These are phyloP conservation scores for Drosophila murphyi DNA, from an alignment of 1,140 invertebrate species.

Conservation along the genomic window DNA sequence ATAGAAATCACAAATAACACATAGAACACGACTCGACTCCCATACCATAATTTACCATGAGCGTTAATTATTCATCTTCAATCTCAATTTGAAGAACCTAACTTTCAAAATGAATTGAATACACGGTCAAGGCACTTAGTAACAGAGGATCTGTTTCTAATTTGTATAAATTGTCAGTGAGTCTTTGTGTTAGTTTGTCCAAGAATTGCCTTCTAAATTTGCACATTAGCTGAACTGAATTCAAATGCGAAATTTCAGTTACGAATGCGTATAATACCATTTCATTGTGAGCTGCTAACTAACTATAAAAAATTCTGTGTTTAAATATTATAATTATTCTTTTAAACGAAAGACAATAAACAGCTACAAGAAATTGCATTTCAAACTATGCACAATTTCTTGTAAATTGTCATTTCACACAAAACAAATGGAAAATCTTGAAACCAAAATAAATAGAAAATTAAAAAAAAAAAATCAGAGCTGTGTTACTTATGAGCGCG, in stretches of 20 bases:
- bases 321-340: slow-evolving; percentile 19
- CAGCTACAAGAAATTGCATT: slow-evolving; percentile 29
- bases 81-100: slow-evolving; percentile 8
- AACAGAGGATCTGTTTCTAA: slow-evolving; percentile 35
- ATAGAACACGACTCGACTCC: not conserved
- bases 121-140: slow-evolving; percentile 35
- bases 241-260: slow-evolving; percentile 13
- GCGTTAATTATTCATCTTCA: not conserved
- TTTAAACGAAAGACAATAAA: slow-evolving; percentile 70
- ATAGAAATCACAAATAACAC: not conserved
- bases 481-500: slow-evolving; percentile 72
- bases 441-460: slow-evolving; percentile 4
- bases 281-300: slow-evolving; percentile 12
- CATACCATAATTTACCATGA: no score
- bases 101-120: slow-evolving; percentile 13
- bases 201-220: slow-evolving; percentile 72
- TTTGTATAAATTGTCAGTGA: slow-evolving; percentile 37
- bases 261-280: not conserved
- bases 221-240: slow-evolving; percentile 38
- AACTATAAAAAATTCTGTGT: not conserved
- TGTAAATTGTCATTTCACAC: slow-evolving; percentile 72
- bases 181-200: slow-evolving; percentile 44
- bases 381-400: slow-evolving; percentile 15
- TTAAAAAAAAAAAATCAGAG: slow-evolving; percentile 59
- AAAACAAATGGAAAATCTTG: slow-evolving; percentile 10